Evolutionary conservation across 1,140 invertebrate species (phyloP).

Genomic region (Yoshiicerus persimilis): DNA sequence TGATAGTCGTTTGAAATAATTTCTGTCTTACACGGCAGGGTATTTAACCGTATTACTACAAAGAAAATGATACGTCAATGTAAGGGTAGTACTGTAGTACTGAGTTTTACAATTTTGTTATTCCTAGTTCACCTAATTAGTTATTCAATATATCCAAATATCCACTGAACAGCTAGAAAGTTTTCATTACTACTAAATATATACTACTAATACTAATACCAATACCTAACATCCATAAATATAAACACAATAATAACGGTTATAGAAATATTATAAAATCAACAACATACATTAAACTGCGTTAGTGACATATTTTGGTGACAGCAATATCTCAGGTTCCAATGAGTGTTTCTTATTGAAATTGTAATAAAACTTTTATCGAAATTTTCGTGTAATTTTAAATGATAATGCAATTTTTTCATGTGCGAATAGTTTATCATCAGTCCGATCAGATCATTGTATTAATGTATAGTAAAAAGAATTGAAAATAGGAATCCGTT

Average conservation of each 20-base stretch:
- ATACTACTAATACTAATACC: too few species aligned
- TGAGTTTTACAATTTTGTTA: too few species aligned
- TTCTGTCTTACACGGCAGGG: neutral
- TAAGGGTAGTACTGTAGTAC: neutral
- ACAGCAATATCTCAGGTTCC: neutral
- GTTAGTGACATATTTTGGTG: neutral
- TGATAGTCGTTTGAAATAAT: neutral
- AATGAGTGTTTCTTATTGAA: neutral
- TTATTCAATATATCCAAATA: too few species aligned
- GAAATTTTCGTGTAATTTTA: neutral
- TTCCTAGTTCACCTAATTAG: too few species aligned
- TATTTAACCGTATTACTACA: neutral
- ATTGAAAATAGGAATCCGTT: too few species aligned
- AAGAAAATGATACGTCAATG: too few species aligned
- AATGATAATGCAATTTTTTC: neutral
- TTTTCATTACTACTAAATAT: too few species aligned
- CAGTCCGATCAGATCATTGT: too few species aligned
- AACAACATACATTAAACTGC: neutral
- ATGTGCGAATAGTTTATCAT: neutral
- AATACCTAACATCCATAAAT: too few species aligned
- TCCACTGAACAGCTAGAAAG: too few species aligned
- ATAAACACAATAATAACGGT: neutral
- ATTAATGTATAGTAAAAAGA: too few species aligned
- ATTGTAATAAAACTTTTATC: neutral
- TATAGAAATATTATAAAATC: neutral